phyloP scores from a whole-genome alignment of 2,888 invertebrate genomes.

The Papilio protenor region DNA sequence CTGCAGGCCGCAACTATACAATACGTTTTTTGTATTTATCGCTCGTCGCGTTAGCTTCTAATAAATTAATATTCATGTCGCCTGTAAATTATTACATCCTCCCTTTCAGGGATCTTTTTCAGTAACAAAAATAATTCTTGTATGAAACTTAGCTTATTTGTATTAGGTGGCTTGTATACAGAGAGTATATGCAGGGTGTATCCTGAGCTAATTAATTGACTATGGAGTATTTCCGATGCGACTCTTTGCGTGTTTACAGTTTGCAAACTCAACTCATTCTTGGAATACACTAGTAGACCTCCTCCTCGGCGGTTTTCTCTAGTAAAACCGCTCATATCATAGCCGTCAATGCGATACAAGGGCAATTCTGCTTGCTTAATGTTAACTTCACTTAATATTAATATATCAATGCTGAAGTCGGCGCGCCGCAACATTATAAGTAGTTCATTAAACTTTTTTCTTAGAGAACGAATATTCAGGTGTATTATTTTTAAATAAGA shows the following conservation, averaged over 20 bases:
- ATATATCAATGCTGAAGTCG: background rate
- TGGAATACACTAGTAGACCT: background rate
- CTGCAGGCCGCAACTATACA: background rate
- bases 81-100: background rate
- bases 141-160: too few relatives aligned
- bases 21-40: constrained; percentile 4
- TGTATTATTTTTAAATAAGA: background rate
- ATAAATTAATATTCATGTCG: constrained; percentile 16
- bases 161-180: too few relatives aligned
- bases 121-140: too few relatives aligned
- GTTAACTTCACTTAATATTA: background rate
- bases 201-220: background rate
- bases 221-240: too few relatives aligned
- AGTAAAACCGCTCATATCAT: background rate
- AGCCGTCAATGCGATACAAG: background rate
- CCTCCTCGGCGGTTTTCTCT: constrained; percentile 4
- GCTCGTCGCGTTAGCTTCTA: background rate
- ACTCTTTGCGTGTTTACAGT: too few relatives aligned
- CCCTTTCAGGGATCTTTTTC: too few relatives aligned
- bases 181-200: too few relatives aligned
- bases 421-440: background rate
- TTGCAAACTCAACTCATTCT: background rate
- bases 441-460: too few relatives aligned
- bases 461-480: too few relatives aligned
- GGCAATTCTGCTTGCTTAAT: background rate